These are phyloP conservation scores for Pristionchus mayeri DNA, from an alignment of 2,888 invertebrate genomes.

Conservation along the genomic window DNA sequence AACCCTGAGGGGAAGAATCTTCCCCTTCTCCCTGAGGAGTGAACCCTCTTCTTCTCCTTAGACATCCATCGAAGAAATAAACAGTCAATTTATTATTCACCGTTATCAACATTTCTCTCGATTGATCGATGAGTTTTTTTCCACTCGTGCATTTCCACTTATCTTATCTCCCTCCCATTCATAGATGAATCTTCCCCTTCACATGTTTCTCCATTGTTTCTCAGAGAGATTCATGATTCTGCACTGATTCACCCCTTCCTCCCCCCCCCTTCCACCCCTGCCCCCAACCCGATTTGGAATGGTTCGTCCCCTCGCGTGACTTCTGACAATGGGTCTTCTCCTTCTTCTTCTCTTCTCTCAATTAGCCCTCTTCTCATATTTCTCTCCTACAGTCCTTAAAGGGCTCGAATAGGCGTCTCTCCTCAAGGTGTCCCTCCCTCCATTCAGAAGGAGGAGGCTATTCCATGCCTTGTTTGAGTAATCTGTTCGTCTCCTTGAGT, in stretches of 20 bases:
- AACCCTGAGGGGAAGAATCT: background rate
- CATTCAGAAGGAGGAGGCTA: background rate
- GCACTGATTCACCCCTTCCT: background rate
- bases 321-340: conserved; percentile 35
- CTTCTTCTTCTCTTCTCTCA: background rate
- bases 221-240: background rate
- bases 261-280: background rate
- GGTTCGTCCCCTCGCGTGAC: conserved; percentile 26
- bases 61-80: too few relatives aligned
- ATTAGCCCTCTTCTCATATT: conserved; percentile 6
- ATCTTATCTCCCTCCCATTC: background rate
- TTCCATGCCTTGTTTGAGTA: background rate
- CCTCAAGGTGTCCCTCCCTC: background rate
- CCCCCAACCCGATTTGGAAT: conserved; percentile 40
- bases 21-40: background rate
- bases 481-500: background rate
- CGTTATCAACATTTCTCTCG: too few relatives aligned
- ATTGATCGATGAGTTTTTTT: too few relatives aligned
- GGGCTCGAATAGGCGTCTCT: conserved; percentile 5
- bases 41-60: background rate
- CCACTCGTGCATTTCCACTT: too few relatives aligned
- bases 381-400: conserved; percentile 3
- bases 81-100: too few relatives aligned
- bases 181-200: background rate
- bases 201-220: background rate